Conservation (phyloP, 2,888 invertebrate species). For the Entomobrya multifasciata region DNA sequence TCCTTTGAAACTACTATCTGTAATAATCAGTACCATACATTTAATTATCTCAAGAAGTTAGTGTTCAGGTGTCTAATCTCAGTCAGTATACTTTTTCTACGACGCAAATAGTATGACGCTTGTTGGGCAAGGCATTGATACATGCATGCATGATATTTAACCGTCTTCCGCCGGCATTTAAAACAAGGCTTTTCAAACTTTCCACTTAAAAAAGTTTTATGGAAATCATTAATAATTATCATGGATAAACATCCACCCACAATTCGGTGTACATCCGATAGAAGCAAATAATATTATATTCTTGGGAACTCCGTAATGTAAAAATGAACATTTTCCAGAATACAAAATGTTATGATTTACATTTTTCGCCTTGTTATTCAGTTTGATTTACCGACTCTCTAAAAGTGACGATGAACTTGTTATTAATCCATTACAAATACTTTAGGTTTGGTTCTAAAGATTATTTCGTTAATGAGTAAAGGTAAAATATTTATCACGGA, state of each 20-base stretch:
- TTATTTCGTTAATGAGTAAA: no score
- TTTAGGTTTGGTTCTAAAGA: no score
- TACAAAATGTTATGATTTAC: slow-evolving; percentile 14
- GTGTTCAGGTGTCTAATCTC: no score
- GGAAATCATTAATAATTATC: slow-evolving; percentile 2
- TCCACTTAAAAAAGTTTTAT: not conserved
- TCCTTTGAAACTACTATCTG: slow-evolving; percentile 1
- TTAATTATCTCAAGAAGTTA: no score
- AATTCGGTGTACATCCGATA: slow-evolving; percentile 26
- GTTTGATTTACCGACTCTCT: slow-evolving; percentile 50
- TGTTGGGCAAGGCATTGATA: not conserved
- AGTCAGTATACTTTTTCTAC: no score
- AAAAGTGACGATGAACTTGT: slow-evolving; percentile 3
- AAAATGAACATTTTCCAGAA: no score
- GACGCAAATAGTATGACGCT: not conserved
- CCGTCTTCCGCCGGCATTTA: slow-evolving; percentile 47
- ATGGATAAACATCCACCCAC: not conserved
- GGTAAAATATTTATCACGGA: no score
- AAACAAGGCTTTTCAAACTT: no score
- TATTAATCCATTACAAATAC: slow-evolving; percentile 31
- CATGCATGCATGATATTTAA: slow-evolving; percentile 7
- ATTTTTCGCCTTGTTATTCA: slow-evolving; percentile 38
- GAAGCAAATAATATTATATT: no score
- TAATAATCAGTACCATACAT: no score
- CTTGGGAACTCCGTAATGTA: no score